A percentile compares a stretch with the other conserved stretches of the same genome.
phyloP scores from a whole-genome alignment of 2,888 invertebrate genomes.

The Pheosia gnoma region DNA sequence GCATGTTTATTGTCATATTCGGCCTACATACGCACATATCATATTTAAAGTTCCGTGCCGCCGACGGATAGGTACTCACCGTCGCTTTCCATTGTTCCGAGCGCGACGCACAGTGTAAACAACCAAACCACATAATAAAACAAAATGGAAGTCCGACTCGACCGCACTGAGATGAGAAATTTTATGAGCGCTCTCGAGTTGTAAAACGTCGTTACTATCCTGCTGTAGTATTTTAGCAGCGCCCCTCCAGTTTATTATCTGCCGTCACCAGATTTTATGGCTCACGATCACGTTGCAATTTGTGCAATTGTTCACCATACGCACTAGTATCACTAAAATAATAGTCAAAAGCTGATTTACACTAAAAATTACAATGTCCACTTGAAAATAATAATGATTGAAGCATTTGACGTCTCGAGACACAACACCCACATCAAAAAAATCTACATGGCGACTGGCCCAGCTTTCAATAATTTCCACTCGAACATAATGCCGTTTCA shows the following conservation, averaged over 20 bases:
- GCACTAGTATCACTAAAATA: conserved; percentile 56
- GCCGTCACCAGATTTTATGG: conserved; percentile 69
- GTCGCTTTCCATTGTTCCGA: conserved; percentile 78
- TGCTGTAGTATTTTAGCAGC: conserved; percentile 83
- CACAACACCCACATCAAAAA: conserved; percentile 83
- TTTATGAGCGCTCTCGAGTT: conserved; percentile 77
- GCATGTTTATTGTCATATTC: conserved; percentile 77
- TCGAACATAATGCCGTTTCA: conserved; percentile 79
- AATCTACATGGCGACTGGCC: conserved; percentile 80
- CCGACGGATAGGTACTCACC: conserved; percentile 67
- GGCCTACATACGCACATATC: conserved; percentile 77
- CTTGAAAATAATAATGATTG: conserved; percentile 81
- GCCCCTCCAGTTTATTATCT: conserved; percentile 80
- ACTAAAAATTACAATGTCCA: conserved; percentile 68
- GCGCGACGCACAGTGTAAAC: conserved; percentile 74
- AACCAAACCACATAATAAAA: conserved; percentile 80
- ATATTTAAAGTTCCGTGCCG: conserved; percentile 42
- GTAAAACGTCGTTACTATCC: conserved; percentile 83
- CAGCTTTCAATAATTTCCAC: conserved; percentile 82
- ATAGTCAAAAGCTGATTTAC: conserved; percentile 64
- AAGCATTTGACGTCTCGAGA: conserved; percentile 81
- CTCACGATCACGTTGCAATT: conserved; percentile 69
- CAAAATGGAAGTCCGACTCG: conserved; percentile 81
- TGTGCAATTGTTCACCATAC: conserved; percentile 52
- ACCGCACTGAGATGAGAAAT: conserved; percentile 75